A percentile compares a stretch with the other conserved stretches of the same genome.
These are phyloP conservation scores for Dunckerocampus dactyliophorus DNA, from an alignment of 2,113 vertebrate genomes.

Conservation along the genomic window DNA sequence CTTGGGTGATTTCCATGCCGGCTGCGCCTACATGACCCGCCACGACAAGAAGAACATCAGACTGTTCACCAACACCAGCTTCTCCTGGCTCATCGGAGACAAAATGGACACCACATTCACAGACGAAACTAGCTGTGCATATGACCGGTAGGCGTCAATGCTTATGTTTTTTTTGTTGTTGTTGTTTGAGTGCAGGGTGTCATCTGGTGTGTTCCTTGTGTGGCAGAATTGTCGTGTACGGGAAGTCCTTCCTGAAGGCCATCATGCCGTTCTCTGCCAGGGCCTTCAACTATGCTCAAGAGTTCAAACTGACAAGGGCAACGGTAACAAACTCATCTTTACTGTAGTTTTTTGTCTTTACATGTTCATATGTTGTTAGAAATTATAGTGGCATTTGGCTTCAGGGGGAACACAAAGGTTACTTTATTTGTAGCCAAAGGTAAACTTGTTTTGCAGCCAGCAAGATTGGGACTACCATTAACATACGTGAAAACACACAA, in stretches of 20 bases:
- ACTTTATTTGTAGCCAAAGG: too few relatives aligned
- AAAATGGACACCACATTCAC: constrained; percentile 52
- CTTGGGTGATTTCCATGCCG: constrained; percentile 61
- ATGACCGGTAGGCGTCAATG: constrained; percentile 52
- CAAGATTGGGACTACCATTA: too few relatives aligned
- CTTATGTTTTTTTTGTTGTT: background rate
- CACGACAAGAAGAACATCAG: constrained; percentile 32
- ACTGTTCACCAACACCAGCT: constrained; percentile 30
- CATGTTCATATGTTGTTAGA: background rate
- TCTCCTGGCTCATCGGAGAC: constrained; percentile 61
- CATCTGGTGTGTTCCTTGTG: background rate
- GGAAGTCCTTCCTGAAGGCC: constrained; percentile 38
- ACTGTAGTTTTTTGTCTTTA: background rate
- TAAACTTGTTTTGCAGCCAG: too few relatives aligned
- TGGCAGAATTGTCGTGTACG: constrained; percentile 56
- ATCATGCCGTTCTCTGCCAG: constrained; percentile 34
- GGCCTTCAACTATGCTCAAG: constrained; percentile 27
- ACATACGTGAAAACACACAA: too few relatives aligned
- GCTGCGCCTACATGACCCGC: constrained; percentile 47
- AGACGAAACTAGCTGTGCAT: constrained; percentile 38
- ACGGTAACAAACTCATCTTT: constrained; percentile 18
- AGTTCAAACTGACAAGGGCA: constrained; percentile 8
- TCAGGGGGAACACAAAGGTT: background rate
- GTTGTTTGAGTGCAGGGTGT: background rate
- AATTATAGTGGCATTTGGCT: background rate